Percentiles rank a stretch among this genome's conserved stretches.
These are phyloP conservation scores for Egretta garzetta DNA, from an alignment of 2,113 vertebrate genomes.

Conservation along the genomic window DNA sequence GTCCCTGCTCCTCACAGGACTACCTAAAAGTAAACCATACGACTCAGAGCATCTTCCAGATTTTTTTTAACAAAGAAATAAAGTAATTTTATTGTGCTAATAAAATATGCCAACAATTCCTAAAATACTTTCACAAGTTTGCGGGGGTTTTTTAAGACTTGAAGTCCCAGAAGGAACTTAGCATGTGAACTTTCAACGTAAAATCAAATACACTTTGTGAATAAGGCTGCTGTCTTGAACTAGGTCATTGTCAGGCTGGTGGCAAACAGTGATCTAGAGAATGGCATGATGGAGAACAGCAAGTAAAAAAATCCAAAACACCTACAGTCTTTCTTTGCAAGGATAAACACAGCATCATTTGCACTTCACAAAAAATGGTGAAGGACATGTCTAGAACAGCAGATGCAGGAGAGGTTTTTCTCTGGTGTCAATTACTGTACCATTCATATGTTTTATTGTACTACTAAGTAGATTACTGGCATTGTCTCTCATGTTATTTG, in stretches of 20 bases:
- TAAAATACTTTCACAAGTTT: neutral
- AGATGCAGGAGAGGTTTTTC: neutral
- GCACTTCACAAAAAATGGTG: neutral
- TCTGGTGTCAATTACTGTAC: neutral
- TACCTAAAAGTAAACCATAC: neutral
- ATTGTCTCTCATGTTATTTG: neutral
- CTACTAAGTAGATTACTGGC: neutral
- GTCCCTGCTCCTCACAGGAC: neutral
- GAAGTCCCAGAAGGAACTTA: neutral
- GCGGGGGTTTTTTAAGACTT: neutral
- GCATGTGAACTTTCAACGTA: neutral
- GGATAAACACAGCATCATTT: neutral
- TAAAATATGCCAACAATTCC: neutral
- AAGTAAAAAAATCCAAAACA: neutral
- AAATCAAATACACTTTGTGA: neutral
- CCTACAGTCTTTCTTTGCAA: neutral
- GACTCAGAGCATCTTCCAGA: neutral
- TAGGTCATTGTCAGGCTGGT: neutral
- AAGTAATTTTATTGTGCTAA: neutral
- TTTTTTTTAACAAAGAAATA: neutral
- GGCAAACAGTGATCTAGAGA: neutral
- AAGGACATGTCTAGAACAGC: neutral
- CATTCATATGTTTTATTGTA: neutral
- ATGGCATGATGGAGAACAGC: neutral
- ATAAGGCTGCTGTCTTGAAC: neutral